Percentiles rank a stretch among this genome's conserved stretches.
Evolutionary conservation across 2,113 vertebrate genomes (phyloP).

Genomic region (Brachypteracias leptosomus): DNA sequence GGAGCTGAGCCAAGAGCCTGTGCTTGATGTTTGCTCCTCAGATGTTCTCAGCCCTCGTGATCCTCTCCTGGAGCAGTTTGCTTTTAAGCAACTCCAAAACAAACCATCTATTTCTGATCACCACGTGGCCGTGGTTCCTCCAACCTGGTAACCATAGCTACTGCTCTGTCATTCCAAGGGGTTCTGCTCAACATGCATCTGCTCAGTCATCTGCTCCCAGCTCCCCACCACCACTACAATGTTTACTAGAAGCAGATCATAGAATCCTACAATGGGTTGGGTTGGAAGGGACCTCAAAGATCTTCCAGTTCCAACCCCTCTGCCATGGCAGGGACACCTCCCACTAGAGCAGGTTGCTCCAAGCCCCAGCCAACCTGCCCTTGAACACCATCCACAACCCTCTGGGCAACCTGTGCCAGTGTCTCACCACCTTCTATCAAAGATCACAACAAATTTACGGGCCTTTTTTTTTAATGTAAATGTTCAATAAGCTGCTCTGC

Average conservation of each 20-base stretch:
- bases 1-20: background rate
- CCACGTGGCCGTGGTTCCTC: background rate
- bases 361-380: too few species aligned
- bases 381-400: too few species aligned
- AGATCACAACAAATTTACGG: background rate
- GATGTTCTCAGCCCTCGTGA: background rate
- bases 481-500: background rate
- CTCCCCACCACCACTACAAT: background rate
- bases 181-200: background rate
- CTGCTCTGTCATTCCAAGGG: background rate
- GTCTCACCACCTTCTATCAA: too few species aligned
- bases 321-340: too few species aligned
- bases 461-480: background rate
- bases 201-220: background rate
- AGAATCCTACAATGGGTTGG: too few species aligned
- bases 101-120: background rate
- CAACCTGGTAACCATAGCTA: slow-evolving; percentile 48
- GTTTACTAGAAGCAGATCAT: background rate
- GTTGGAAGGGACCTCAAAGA: too few species aligned
- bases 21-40: background rate
- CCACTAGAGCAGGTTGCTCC: too few species aligned
- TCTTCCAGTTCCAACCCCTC: too few species aligned
- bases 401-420: too few species aligned
- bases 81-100: background rate
- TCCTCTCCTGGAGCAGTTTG: background rate